phyloP scores from a whole-genome alignment of 2,797 vertebrate genomes.

The Cirrhinus molitorella region DNA sequence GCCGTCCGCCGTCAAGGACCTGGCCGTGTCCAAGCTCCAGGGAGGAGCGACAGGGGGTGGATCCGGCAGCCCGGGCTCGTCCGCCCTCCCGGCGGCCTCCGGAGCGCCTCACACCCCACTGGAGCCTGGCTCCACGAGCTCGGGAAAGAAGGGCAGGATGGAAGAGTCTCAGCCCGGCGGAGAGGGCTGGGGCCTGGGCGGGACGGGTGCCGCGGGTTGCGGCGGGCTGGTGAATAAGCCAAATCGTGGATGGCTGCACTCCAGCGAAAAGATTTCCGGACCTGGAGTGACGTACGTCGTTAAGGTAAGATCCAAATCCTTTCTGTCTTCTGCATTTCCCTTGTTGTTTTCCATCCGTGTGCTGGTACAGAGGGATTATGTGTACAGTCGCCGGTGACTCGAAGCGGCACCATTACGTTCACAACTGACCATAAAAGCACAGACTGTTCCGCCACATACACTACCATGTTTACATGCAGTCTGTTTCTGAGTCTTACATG shows the following conservation, averaged over 20 bases:
- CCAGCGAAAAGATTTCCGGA: conserved; percentile 95
- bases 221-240: conserved; percentile 86
- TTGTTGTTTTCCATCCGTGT: conserved; percentile 58
- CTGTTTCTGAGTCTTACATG: conserved; percentile 37
- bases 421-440: conserved; percentile 59
- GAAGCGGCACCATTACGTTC: conserved; percentile 25
- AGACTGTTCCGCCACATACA: conserved; percentile 37
- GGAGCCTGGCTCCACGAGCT: conserved; percentile 77
- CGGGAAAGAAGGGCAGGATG: conserved; percentile 86
- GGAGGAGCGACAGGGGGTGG: conserved; percentile 81
- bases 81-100: conserved; percentile 74
- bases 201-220: conserved; percentile 75
- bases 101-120: conserved; percentile 76
- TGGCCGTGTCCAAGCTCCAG: conserved; percentile 94
- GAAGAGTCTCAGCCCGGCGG: conserved; percentile 83
- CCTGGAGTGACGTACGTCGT: conserved; percentile 96
- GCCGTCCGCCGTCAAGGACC: conserved; percentile 95
- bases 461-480: conserved; percentile 25
- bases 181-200: conserved; percentile 86
- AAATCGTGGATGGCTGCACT: conserved; percentile 90
- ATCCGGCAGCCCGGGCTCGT: conserved; percentile 83
- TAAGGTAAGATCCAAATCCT: conserved; percentile 86
- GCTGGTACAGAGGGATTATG: conserved; percentile 70
- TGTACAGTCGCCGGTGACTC: conserved; percentile 63
- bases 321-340: conserved; percentile 33